Evolutionary conservation across 2,113 vertebrate genomes (phyloP), one percentile per base, ranked within the genome.

Genomic region (Geothlypis trichas): DNA sequence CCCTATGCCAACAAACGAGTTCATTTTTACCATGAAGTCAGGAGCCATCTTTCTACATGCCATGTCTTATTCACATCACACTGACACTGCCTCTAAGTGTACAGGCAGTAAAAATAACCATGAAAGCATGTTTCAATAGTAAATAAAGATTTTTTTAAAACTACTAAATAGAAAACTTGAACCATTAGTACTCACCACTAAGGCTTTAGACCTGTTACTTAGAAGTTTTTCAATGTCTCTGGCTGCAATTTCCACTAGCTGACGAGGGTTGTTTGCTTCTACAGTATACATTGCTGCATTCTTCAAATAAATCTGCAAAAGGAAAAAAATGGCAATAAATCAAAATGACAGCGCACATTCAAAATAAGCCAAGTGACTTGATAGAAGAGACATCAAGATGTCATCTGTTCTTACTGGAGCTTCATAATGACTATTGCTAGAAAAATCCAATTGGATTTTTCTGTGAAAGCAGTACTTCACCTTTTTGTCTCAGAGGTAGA

Each of bases 201-300:
- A 97, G 39, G 99, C 99, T 96, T 98, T 98, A 21, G 99, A 99
- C 90, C 99, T 98, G 95, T 99, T 99, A 92, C 96, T 98, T 37
- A 99, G 97, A 94, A 99, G 98, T 92, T 99, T 99, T 97, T 99
- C 99, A 73, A 99, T 99, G 83, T 99, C 99, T 93, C 98, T 98
- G 71, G 99, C 99, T 82, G 99, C 99, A 93, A 98, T 98, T 97
- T 98, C 99, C 95, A 99, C 99, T 82, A 99, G 98, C 93, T 99
- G 98, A 54, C 98, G 98, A 35, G 99, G 99, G 33, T 99, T 98
- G 84, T 99, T 99, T 63, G 98, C 97, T 97, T 99, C 98, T 92
- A 99, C 98, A 15, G 98, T 99, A 96, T 99, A 99, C 82, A 98
- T 93, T 31, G 98, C 77, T 93, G 74, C 96, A 87, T 99, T 98